Evolutionary conservation across 2,797 vertebrate species (phyloP).

Genomic region (Centropyge bicolor): DNA sequence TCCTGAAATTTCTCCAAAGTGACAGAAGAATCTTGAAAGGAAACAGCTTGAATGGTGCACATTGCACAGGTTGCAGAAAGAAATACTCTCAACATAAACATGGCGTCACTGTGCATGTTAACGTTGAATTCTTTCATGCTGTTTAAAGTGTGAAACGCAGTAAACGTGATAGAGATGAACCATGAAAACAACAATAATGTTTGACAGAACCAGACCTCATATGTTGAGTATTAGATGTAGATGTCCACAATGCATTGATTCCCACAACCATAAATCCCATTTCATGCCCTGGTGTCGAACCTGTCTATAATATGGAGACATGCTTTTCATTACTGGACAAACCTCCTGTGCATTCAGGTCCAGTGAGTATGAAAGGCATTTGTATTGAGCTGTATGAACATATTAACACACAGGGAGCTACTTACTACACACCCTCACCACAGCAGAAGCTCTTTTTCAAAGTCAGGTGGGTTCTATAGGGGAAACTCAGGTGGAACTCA

Average conservation of each 20-base stretch:
- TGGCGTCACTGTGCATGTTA: constrained; percentile 26
- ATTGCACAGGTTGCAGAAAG: constrained; percentile 37
- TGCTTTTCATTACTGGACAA: constrained; percentile 52
- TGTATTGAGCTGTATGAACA: constrained; percentile 32
- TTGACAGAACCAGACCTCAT: constrained; percentile 29
- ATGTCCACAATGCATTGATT: constrained; percentile 58
- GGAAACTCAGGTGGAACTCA: constrained; percentile 54
- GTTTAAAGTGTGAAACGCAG: constrained; percentile 54
- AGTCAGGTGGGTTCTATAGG: constrained; percentile 45
- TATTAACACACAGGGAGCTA: constrained; percentile 20
- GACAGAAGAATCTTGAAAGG: constrained; percentile 21
- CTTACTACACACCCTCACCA: constrained; percentile 36
- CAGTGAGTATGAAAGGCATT: constrained; percentile 47
- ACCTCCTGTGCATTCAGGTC: constrained; percentile 26
- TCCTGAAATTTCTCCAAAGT: constrained; percentile 2
- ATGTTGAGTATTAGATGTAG: constrained; percentile 21
- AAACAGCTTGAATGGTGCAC: constrained; percentile 41
- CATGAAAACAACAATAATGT: constrained; percentile 24
- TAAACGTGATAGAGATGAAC: constrained; percentile 33
- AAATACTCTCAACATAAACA: constrained; percentile 50
- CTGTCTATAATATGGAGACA: constrained; percentile 48
- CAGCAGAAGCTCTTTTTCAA: constrained; percentile 12
- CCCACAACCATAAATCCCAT: constrained; percentile 59
- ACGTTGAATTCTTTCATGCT: constrained; percentile 36
- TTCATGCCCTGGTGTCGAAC: constrained; percentile 26